Percentiles rank a stretch among this genome's conserved stretches.
Conservation (phyloP, 2,113 vertebrate species). For the Phocoena phocoena region DNA sequence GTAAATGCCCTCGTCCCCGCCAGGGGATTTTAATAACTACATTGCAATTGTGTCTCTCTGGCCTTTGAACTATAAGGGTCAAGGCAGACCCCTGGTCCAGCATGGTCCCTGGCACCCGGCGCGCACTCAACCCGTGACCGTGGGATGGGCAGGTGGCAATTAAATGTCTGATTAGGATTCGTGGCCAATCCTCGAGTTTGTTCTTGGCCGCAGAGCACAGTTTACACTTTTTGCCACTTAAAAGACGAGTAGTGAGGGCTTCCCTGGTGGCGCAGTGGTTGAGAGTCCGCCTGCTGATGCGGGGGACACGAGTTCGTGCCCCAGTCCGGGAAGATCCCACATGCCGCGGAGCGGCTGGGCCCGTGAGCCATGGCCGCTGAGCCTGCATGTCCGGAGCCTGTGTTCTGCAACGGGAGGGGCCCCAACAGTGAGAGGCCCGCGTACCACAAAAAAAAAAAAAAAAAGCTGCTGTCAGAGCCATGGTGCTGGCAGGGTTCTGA, state of each 20-base stretch:
- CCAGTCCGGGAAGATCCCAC: no score
- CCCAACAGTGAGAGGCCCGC: no score
- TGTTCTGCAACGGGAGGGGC: no score
- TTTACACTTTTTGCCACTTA: neutral
- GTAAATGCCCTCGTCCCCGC: neutral
- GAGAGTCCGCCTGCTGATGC: no score
- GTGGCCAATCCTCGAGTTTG: neutral
- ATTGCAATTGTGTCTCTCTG: neutral
- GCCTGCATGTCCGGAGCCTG: no score
- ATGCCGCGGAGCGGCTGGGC: no score
- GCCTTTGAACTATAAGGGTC: neutral
- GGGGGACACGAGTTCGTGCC: no score
- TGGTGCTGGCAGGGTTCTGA: neutral
- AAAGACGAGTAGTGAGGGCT: neutral
- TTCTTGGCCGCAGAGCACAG: neutral
- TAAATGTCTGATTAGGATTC: neutral
- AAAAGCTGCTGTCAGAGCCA: neutral
- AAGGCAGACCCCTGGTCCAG: neutral
- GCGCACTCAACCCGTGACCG: accelerated
- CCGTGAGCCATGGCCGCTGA: no score
- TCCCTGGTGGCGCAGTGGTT: neutral
- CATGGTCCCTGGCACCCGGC: neutral
- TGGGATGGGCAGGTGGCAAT: neutral
- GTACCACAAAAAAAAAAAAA: no score
- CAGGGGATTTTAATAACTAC: neutral